phyloP scores from a whole-genome alignment of 2,113 vertebrate species.

The Verasper variegatus region DNA sequence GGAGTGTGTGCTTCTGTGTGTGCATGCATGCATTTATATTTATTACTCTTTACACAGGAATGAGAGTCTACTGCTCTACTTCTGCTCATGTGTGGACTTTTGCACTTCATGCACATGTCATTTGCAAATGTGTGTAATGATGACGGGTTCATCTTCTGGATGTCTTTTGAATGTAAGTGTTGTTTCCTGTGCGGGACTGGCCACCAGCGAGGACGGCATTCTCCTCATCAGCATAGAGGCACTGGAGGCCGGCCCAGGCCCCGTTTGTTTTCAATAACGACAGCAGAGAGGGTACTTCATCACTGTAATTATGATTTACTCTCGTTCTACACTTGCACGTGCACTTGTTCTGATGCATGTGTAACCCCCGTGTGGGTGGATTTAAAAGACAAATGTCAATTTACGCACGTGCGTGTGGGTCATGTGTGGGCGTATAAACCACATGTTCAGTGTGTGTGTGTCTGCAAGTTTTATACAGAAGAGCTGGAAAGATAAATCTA shows the following conservation, averaged over 20 bases:
- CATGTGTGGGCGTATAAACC: background rate
- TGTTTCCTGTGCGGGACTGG: slow-evolving; percentile 26
- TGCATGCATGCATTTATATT: background rate
- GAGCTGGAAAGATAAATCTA: slow-evolving; percentile 40
- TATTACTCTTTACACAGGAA: background rate
- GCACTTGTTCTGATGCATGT: slow-evolving; percentile 13
- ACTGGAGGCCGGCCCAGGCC: slow-evolving; percentile 10
- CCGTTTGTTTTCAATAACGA: slow-evolving; percentile 64
- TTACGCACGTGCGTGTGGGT: slow-evolving; percentile 8
- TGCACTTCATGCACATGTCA: background rate
- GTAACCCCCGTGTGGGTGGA: slow-evolving; percentile 25
- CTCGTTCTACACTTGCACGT: background rate
- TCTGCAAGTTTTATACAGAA: slow-evolving; percentile 1
- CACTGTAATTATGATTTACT: slow-evolving; percentile 61
- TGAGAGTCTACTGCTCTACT: background rate
- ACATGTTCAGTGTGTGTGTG: background rate
- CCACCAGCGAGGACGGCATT: slow-evolving; percentile 19
- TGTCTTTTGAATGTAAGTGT: slow-evolving; percentile 19
- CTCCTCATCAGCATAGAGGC: slow-evolving; percentile 21
- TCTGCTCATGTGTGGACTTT: background rate
- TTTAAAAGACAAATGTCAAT: slow-evolving; percentile 13
- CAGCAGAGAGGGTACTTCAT: slow-evolving; percentile 47
- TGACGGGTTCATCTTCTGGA: slow-evolving; percentile 19
- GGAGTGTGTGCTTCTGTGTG: background rate
- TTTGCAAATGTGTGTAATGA: slow-evolving; percentile 25